Base-by-base conservation (phyloP, 2,113 vertebrate species). In the Chaetura pelagica region DNA sequence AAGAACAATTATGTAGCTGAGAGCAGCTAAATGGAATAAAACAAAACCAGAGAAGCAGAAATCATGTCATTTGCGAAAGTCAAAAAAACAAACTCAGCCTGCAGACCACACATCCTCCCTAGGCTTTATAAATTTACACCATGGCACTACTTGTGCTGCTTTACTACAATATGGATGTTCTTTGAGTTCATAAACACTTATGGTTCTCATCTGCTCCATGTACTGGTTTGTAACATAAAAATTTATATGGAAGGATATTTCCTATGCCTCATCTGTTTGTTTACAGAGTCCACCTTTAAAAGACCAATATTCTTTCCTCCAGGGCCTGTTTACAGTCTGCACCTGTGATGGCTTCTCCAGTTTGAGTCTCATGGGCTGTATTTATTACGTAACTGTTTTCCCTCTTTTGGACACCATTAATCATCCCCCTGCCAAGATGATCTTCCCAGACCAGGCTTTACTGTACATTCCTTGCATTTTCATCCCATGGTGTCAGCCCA, bases 381-480 rank as follows among this genome's bases (percentile, higher is more conserved):
- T 95, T 96, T 96, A 91, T 97, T 96, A 95, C 91, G 83, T 94
- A 96, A 97, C 76, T 88, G 54, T 69, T 93, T 96, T 87, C 69
- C 62, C 77, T 93, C 90, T 94, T 94, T 93, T 75, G 95, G 93
- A 93, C 95, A 94, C 42, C 83, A 91, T 97, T 95, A 97, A 96
- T 97, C 97, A 96, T 77, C 32, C 61, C 64, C 69, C 73, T 74
- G 79, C 82, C 87, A 92, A 93, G 78, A 93, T 95, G 93, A 84
- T 97, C 92, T 97, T 96, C 78, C 90, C 89, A 94, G 86, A 96
- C 73, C 89, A 90, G 71, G 93, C 88, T 95, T 94, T 96, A 96
- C 95, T 96, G 83, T 96, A 96, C 91, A 96, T 97, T 97, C 91
- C 89, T 92, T 76, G 69, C 91, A 78, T 97, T 96, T 97, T 93